phyloP scores from a whole-genome alignment of 2,113 vertebrate species.

The Arvicanthis niloticus region DNA sequence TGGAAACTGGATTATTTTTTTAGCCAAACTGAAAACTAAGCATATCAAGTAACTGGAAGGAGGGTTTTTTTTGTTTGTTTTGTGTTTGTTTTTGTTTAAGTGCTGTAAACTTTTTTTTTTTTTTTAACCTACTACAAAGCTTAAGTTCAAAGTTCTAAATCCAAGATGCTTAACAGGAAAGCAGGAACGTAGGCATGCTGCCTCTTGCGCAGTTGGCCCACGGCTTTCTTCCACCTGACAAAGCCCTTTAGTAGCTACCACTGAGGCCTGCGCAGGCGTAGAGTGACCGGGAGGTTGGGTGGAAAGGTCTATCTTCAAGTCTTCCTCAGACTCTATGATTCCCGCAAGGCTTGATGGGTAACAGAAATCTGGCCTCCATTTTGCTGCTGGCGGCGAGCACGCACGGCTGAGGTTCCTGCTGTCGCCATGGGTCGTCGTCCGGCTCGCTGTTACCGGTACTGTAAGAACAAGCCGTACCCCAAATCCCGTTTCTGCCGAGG shows the following conservation, averaged over 20 bases:
- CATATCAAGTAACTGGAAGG: background rate
- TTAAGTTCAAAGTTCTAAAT: background rate
- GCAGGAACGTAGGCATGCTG: rapidly evolving
- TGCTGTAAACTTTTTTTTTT: background rate
- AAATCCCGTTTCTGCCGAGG: slow-evolving; percentile 96
- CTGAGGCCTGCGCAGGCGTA: background rate
- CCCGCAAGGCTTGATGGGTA: background rate
- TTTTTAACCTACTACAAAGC: background rate
- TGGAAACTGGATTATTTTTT: background rate
- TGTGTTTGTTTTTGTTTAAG: background rate
- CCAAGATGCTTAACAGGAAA: rapidly evolving
- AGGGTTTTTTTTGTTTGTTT: no score
- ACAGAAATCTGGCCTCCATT: background rate
- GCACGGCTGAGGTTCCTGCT: rapidly evolving
- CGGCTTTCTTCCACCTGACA: no score
- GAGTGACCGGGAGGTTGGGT: rapidly evolving
- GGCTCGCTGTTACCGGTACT: slow-evolving; percentile 90
- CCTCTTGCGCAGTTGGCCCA: rapidly evolving
- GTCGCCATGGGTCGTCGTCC: slow-evolving; percentile 64
- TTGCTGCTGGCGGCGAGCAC: background rate
- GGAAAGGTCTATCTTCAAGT: rapidly evolving
- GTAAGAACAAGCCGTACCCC: slow-evolving; percentile 96
- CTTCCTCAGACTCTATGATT: background rate
- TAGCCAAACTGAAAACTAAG: background rate
- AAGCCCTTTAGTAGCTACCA: background rate